phyloP scores from a whole-genome alignment of 2,113 vertebrate species.

The Engraulis encrasicolus region DNA sequence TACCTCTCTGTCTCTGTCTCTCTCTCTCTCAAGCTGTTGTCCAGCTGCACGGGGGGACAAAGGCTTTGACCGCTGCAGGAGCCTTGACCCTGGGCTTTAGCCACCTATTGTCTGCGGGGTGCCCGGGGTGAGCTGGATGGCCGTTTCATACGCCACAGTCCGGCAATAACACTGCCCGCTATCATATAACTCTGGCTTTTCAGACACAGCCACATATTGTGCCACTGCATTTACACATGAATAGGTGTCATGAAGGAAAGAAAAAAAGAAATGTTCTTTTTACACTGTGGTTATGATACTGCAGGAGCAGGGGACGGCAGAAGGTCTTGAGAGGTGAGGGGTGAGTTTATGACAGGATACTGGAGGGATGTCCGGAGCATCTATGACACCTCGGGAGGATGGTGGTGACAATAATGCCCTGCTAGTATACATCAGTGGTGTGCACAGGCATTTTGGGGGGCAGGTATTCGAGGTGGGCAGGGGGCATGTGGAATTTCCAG shows the following conservation, averaged over 20 bases:
- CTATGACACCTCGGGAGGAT: constrained; percentile 41
- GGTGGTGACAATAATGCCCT: not conserved
- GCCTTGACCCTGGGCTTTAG: constrained; percentile 44
- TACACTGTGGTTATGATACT: too few relatives aligned
- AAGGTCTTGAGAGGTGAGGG: too few relatives aligned
- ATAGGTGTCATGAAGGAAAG: constrained; percentile 29
- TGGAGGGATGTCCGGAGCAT: too few relatives aligned
- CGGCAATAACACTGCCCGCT: not conserved
- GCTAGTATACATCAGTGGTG: too few relatives aligned
- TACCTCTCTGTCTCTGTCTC: constrained; percentile 9
- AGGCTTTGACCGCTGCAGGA: constrained; percentile 38
- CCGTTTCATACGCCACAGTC: not conserved
- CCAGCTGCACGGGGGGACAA: constrained; percentile 47
- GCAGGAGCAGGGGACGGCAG: too few relatives aligned
- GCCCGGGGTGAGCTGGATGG: constrained; percentile 6
- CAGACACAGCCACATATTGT: not conserved
- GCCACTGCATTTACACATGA: constrained; percentile 52
- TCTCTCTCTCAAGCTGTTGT: constrained; percentile 43
- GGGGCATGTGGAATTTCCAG: too few relatives aligned
- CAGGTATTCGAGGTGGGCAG: too few relatives aligned
- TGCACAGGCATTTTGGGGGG: not conserved
- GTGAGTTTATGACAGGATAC: too few relatives aligned
- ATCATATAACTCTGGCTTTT: not conserved
- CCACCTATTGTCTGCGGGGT: constrained; percentile 39
- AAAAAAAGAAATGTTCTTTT: too few relatives aligned